Evolutionary conservation across 2,113 vertebrate genomes (phyloP), one percentile per base, ranked within the genome.

Genomic region (Ahaetulla prasina): DNA sequence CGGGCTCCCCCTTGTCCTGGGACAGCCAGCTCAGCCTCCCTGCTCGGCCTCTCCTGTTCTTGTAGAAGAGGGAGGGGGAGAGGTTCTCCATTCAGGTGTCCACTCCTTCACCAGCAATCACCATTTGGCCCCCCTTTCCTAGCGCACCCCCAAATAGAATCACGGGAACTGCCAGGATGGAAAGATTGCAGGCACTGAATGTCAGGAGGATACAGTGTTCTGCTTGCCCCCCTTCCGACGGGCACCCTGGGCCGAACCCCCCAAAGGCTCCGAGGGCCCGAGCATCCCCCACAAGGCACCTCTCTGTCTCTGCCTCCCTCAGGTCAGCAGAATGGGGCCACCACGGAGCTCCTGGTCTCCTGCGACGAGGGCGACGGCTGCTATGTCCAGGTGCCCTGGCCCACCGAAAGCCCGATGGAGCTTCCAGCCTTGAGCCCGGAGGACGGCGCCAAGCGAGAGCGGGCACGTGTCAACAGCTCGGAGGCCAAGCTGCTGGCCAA

Each of bases 401-500:
- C 88, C 1, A 3, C 97, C 0, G 95, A 97, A 0, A 97, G 96
- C 0, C 96, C 98, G 0, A 63, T 99, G 98, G 99, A 99, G 97
- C 98, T 99, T 98, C 98, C 98, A 1, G 96, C 97, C 0, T 96
- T 98, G 96, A 97, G 97, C 0, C 49, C 23, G 0, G 94, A 91
- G 0, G 90, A 85, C 3, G 2, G 95, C 0, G 3, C 52, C 0
- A 97, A 97, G 96, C 94, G 95, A 57, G 98, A 98, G 12, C 96
- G 97, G 0, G 97, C 97, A 0, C 97, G 98, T 27, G 96, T 98
- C 94, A 98, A 98, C 96, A 97, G 98, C 27, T 98, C 98, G 0
- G 98, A 98, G 94, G 98, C 98, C 52, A 98, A 98, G 94, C 98
- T 99, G 93, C 96, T 98, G 94, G 99, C 99, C 90, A 99, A 99